Evolutionary conservation across 2,888 invertebrate genomes (phyloP), one percentile per base, ranked within the genome.

Genomic region (Sinodicranocentrus sp.): DNA sequence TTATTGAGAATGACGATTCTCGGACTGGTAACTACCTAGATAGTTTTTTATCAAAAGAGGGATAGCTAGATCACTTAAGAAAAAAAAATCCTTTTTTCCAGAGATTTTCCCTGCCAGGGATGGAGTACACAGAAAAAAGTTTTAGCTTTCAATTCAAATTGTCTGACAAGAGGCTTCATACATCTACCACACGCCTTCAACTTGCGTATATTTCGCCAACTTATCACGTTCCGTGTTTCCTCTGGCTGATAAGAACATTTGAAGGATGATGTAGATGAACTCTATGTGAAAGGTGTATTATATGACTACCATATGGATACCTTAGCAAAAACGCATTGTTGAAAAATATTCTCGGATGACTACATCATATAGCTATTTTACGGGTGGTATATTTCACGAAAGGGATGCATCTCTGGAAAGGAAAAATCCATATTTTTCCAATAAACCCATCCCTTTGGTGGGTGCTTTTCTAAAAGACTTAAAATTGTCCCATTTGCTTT

Each of bases 401-500:
- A n/a, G n/a, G n/a, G n/a, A n/a, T n/a, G n/a, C n/a, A n/a, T n/a
- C n/a, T n/a, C n/a, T n/a, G n/a, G n/a, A n/a, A n/a, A n/a, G n/a
- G n/a, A n/a, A n/a, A 48, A 48, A 48, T n/a, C n/a, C 48, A n/a
- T 15, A n/a, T 48, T n/a, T 48, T n/a, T 3, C 6, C 48, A n/a
- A 48, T 39, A 48, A 3, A 48, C 13, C 2, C n/a, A 48, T 48
- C n/a, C n/a, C 15, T n/a, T n/a, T n/a, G 10, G 48, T 48, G 21
- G 57, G 15, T 57, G 5, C n/a, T 8, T 15, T 57, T 8, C 19
- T 43, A 39, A 3, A 28, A 61, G 43, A 28, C 28, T 65, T 65
- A 13, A 65, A 65, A 65, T 65, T 43, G 43, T 43, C 65, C 65
- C 65, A 65, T 65, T 63, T 23, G n/a, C 39, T 43, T 43, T 65